These are phyloP conservation scores for Carposina sasakii DNA, from an alignment of 1,140 invertebrate species.

Conservation along the genomic window DNA sequence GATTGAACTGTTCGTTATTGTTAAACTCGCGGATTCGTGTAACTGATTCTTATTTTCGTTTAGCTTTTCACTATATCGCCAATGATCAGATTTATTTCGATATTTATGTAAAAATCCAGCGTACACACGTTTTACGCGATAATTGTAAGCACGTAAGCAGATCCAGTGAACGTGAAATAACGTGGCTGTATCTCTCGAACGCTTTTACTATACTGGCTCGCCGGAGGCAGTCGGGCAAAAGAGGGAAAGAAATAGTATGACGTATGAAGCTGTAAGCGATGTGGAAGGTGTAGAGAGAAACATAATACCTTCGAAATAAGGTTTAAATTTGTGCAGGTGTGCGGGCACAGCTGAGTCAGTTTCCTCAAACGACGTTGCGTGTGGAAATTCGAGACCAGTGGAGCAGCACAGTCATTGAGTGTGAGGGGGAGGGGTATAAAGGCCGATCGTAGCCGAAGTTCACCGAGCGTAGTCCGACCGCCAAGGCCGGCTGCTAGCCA, in stretches of 20 bases:
- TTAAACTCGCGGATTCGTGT: no score
- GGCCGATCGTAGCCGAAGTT: conserved; percentile 32
- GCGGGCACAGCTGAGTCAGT: conserved; percentile 55
- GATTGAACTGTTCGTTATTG: conserved; percentile 19
- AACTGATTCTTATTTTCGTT: no score
- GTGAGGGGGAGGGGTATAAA: conserved; percentile 38
- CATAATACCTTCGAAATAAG: conserved; percentile 34
- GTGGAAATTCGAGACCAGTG: conserved; percentile 58
- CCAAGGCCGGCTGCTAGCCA: conserved; percentile 61
- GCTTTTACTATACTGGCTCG: conserved; percentile 56
- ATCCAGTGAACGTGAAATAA: conserved; percentile 16
- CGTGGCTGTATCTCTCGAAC: conserved; percentile 34
- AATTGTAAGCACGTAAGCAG: no score
- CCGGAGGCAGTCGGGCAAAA: conserved; percentile 61
- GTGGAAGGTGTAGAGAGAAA: conserved; percentile 20
- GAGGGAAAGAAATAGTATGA: conserved; percentile 61
- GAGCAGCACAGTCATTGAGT: conserved; percentile 46
- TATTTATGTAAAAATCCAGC: no score
- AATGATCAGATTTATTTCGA: no score
- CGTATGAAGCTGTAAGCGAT: conserved; percentile 31
- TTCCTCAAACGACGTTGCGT: conserved; percentile 56
- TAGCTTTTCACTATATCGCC: no score
- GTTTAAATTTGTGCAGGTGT: conserved; percentile 27
- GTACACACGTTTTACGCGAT: no score
- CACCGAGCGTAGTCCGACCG: conserved; percentile 40